Evolutionary conservation across 2,113 vertebrate genomes (phyloP).

Genomic region (Grantiella picta): DNA sequence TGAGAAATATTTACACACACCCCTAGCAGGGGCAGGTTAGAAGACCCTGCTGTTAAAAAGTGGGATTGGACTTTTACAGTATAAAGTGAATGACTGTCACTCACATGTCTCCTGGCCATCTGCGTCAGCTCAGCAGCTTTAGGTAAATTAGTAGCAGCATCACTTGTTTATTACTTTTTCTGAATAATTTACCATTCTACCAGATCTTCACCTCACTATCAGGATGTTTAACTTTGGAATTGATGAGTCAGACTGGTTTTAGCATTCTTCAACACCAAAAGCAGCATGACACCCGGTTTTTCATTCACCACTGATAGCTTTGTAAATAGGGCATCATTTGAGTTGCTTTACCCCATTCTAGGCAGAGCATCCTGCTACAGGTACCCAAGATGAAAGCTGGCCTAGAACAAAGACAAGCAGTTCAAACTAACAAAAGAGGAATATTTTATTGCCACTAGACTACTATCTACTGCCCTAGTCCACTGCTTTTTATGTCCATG

Average conservation of each 20-base stretch:
- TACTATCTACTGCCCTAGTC: neutral
- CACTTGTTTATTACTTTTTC: neutral
- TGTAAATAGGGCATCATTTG: neutral
- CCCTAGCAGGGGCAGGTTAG: neutral
- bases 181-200: neutral
- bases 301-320: neutral
- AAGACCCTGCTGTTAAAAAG: neutral
- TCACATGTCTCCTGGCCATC: neutral
- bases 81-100: neutral
- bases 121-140: neutral
- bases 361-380: neutral
- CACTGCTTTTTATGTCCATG: neutral
- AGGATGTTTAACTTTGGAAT: neutral
- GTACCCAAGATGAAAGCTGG: neutral
- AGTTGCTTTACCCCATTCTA: neutral
- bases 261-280: neutral
- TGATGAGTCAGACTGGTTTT: neutral
- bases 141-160: neutral
- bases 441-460: neutral
- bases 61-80: neutral
- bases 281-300: rapidly evolving
- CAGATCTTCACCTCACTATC: neutral
- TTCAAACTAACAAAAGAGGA: neutral
- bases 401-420: neutral
- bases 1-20: neutral